These are phyloP conservation scores for Plectropomus leopardus DNA, from an alignment of 2,113 vertebrate genomes.

Conservation along the genomic window DNA sequence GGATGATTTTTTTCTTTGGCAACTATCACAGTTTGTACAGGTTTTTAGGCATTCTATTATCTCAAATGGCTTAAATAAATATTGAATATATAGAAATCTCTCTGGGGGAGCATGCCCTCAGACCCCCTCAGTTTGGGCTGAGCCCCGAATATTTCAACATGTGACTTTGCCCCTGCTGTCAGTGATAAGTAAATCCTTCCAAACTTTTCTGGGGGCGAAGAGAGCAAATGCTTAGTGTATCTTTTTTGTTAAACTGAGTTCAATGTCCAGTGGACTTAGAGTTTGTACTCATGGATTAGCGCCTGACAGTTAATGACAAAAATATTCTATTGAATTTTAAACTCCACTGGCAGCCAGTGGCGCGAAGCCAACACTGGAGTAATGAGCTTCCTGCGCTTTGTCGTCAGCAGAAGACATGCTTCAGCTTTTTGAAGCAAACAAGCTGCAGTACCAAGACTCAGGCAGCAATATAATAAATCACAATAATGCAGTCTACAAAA, in stretches of 20 bases:
- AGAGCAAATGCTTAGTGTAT: neutral
- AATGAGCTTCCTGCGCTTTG: neutral
- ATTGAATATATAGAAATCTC: no score
- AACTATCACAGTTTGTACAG: no score
- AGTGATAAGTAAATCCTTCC: neutral
- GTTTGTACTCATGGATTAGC: neutral
- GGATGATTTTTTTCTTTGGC: no score
- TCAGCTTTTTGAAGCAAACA: conserved; percentile 13
- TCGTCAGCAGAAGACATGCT: neutral
- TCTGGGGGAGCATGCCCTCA: no score
- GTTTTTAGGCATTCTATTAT: no score
- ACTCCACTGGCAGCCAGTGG: neutral
- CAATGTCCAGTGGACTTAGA: conserved; percentile 3
- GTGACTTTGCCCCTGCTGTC: no score
- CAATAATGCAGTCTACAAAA: conserved; percentile 16
- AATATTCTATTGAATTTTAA: neutral
- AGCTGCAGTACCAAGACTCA: neutral
- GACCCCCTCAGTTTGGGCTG: no score
- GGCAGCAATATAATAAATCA: conserved; percentile 27
- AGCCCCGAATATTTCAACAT: no score
- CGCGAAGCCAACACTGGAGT: neutral
- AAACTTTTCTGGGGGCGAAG: neutral
- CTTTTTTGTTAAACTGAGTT: conserved; percentile 3
- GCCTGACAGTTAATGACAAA: neutral
- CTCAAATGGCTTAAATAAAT: no score